These are phyloP conservation scores for Sinocyclocheilus maitianheensis DNA, from an alignment of 2,113 vertebrate species.

Conservation along the genomic window DNA sequence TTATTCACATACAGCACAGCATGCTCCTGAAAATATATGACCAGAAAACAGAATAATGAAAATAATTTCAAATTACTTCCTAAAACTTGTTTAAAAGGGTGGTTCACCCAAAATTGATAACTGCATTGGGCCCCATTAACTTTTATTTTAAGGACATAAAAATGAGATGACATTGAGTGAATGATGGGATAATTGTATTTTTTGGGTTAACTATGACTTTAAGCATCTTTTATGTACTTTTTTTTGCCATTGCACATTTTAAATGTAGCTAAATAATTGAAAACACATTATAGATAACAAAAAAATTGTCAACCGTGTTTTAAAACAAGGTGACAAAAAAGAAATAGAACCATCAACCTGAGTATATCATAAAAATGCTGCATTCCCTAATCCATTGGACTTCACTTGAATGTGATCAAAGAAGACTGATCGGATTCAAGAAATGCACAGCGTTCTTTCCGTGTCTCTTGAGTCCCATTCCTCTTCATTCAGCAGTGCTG, in stretches of 20 bases:
- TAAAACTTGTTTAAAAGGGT: too few relatives aligned
- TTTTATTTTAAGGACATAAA: too few relatives aligned
- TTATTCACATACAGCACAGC: neutral
- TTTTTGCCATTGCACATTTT: neutral
- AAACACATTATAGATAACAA: neutral
- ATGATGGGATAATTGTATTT: too few relatives aligned
- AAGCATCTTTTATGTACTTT: neutral
- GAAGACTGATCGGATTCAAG: neutral
- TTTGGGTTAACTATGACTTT: too few relatives aligned
- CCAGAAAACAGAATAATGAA: too few relatives aligned
- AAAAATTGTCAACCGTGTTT: neutral
- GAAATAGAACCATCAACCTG: neutral
- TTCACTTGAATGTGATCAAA: slow-evolving; percentile 33
- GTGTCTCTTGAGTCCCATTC: neutral
- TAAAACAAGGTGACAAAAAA: neutral
- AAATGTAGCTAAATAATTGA: neutral
- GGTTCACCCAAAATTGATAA: too few relatives aligned
- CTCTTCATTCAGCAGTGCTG: slow-evolving; percentile 10
- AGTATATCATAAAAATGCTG: neutral
- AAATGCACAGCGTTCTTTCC: slow-evolving; percentile 36
- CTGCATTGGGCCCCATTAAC: too few relatives aligned
- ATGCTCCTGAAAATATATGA: too few relatives aligned
- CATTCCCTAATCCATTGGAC: neutral
- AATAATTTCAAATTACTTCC: too few relatives aligned
- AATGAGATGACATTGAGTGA: too few relatives aligned